These are phyloP conservation scores for Sylvilagus floridanus DNA, from an alignment of 2,797 vertebrate species.

Conservation along the genomic window DNA sequence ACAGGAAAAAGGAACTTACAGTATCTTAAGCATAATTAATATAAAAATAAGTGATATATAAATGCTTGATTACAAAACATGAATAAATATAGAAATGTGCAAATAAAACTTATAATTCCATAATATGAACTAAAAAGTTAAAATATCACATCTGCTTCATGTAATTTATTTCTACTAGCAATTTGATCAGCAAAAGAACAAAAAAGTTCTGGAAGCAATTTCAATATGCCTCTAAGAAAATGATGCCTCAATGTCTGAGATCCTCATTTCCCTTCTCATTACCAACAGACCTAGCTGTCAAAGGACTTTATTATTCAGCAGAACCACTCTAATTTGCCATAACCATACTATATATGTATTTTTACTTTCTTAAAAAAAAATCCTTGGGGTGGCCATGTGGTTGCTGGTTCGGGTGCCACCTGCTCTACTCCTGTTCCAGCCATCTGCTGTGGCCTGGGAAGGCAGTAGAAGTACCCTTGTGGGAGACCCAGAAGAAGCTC, in stretches of 20 bases:
- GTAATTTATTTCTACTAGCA: slow-evolving; percentile 55
- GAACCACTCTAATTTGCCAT: not conserved
- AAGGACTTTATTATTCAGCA: not conserved
- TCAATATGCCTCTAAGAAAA: not conserved
- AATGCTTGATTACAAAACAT: slow-evolving; percentile 48
- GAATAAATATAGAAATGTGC: slow-evolving; percentile 52
- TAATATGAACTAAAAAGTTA: slow-evolving; percentile 46
- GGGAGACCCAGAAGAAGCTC: too few relatives aligned
- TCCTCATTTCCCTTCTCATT: not conserved
- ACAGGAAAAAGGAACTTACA: slow-evolving; percentile 24
- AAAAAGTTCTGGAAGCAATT: slow-evolving; percentile 30
- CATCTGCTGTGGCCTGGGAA: too few relatives aligned
- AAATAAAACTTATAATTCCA: slow-evolving; percentile 52
- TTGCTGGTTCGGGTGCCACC: too few relatives aligned
- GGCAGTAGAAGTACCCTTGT: too few relatives aligned
- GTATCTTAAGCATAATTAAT: slow-evolving; percentile 43
- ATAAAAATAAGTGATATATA: slow-evolving; percentile 43
- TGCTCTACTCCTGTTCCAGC: too few relatives aligned
- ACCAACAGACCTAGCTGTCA: not conserved
- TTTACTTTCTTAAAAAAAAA: slow-evolving; percentile 32
- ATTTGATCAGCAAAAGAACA: slow-evolving; percentile 40
- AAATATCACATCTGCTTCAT: slow-evolving; percentile 48
- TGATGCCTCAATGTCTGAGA: not conserved
- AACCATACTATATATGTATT: not conserved
- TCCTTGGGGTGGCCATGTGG: not conserved